Evolutionary conservation across 2,113 vertebrate species (phyloP).

Genomic region (Lasiurus borealis): DNA sequence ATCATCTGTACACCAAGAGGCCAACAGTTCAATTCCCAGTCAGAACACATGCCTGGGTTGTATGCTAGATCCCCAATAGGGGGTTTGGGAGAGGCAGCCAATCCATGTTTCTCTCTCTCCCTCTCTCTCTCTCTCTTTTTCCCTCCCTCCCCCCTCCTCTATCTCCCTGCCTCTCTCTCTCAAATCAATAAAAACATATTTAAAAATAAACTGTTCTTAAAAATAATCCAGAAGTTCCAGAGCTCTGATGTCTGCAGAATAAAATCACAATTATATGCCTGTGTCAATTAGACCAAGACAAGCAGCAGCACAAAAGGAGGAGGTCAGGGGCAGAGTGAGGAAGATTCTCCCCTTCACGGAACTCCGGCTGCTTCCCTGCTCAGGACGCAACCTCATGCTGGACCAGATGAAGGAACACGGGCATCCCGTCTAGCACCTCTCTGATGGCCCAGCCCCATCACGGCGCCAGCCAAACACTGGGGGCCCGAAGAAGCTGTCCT

Average conservation of each 20-base stretch:
- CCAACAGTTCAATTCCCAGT: too few species aligned
- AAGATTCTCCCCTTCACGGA: neutral
- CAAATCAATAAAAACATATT: too few species aligned
- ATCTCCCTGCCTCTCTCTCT: too few species aligned
- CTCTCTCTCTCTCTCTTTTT: too few species aligned
- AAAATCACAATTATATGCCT: neutral
- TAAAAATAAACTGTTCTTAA: neutral
- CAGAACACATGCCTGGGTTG: too few species aligned
- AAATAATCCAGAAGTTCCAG: neutral
- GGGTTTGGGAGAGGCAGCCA: too few species aligned
- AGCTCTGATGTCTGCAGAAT: neutral
- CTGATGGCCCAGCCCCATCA: neutral
- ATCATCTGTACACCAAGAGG: too few species aligned
- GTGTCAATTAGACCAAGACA: neutral
- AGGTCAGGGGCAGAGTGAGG: neutral
- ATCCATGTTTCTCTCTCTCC: too few species aligned
- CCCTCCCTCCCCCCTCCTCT: too few species aligned
- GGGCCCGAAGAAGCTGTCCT: too few species aligned
- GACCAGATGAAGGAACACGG: neutral
- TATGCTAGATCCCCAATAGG: too few species aligned
- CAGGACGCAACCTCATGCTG: neutral
- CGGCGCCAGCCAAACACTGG: neutral
- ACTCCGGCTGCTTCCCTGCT: neutral
- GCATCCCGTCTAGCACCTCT: neutral
- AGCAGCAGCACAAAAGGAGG: neutral